A percentile compares a stretch with the other conserved stretches of the same genome.
Conservation (phyloP, 2,113 vertebrate species). For the Xiphophorus maculatus region DNA sequence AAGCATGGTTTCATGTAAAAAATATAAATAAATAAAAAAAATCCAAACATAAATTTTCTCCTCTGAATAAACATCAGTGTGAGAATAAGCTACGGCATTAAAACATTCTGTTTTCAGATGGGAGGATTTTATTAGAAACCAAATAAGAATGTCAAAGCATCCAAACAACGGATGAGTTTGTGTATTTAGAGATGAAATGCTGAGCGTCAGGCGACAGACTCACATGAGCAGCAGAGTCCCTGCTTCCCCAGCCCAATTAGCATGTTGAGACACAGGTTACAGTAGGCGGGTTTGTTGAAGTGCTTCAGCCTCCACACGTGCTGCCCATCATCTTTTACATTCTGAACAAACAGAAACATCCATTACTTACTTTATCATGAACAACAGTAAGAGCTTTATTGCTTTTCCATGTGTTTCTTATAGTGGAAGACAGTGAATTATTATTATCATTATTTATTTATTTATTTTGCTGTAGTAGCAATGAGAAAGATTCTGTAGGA, state of each 20-base stretch:
- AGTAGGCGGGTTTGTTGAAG: slow-evolving; percentile 97
- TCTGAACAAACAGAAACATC: slow-evolving; percentile 74
- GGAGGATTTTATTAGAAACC: not conserved
- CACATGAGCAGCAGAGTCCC: slow-evolving; percentile 94
- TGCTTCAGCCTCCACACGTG: slow-evolving; percentile 96
- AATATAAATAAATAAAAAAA: too few relatives aligned
- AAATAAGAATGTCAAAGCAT: not conserved
- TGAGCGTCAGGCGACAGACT: slow-evolving; percentile 61
- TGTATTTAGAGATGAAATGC: not conserved
- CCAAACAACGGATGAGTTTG: not conserved
- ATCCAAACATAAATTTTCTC: too few relatives aligned
- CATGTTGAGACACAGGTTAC: slow-evolving; percentile 96
- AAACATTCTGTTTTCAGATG: too few relatives aligned
- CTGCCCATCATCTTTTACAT: slow-evolving; percentile 94
- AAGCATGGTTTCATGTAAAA: too few relatives aligned
- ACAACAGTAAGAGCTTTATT: not conserved
- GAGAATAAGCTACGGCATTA: too few relatives aligned
- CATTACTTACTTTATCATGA: not conserved
- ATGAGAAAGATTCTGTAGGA: not conserved
- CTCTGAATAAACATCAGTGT: too few relatives aligned
- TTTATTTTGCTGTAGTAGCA: too few relatives aligned
- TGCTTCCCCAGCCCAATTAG: slow-evolving; percentile 93
- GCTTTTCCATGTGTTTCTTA: not conserved
- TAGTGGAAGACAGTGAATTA: not conserved
- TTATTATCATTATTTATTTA: too few relatives aligned